These are phyloP conservation scores for Myrmecobius fasciatus DNA, from an alignment of 2,113 vertebrate species.

Conservation along the genomic window DNA sequence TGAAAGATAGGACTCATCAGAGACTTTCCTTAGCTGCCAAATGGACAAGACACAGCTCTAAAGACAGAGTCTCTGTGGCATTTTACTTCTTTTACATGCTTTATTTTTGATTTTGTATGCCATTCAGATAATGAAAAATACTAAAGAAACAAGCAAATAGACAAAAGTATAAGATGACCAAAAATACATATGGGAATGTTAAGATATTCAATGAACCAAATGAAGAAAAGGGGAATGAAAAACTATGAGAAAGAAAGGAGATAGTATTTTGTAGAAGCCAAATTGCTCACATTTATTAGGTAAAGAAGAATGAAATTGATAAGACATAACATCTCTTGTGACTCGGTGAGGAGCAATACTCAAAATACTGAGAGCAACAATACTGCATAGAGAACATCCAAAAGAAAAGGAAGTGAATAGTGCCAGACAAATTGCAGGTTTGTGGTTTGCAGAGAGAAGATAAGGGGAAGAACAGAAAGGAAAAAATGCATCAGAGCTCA, in stretches of 20 bases:
- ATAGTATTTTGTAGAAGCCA: constrained; percentile 7
- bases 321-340: background rate
- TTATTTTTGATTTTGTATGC: constrained; percentile 37
- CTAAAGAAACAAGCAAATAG: constrained; percentile 24
- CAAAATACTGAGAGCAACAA: constrained; percentile 40
- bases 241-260: constrained; percentile 32
- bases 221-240: constrained; percentile 47
- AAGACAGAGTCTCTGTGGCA: background rate
- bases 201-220: constrained; percentile 57
- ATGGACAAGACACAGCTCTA: constrained; percentile 29
- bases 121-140: constrained; percentile 43
- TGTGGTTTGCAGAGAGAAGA: constrained; percentile 53
- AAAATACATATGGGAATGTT: constrained; percentile 45
- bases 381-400: background rate
- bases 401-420: constrained; percentile 20
- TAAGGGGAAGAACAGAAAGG: constrained; percentile 57
- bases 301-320: constrained; percentile 37
- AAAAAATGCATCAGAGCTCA: constrained; percentile 38
- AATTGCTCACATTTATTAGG: constrained; percentile 55
- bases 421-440: constrained; percentile 11
- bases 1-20: constrained; percentile 14
- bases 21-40: constrained; percentile 49
- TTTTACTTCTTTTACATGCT: background rate
- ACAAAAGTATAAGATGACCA: constrained; percentile 39
- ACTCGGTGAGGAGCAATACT: background rate